phyloP scores from a whole-genome alignment of 2,888 invertebrate species.

The Ramazzottius varieornatus region DNA sequence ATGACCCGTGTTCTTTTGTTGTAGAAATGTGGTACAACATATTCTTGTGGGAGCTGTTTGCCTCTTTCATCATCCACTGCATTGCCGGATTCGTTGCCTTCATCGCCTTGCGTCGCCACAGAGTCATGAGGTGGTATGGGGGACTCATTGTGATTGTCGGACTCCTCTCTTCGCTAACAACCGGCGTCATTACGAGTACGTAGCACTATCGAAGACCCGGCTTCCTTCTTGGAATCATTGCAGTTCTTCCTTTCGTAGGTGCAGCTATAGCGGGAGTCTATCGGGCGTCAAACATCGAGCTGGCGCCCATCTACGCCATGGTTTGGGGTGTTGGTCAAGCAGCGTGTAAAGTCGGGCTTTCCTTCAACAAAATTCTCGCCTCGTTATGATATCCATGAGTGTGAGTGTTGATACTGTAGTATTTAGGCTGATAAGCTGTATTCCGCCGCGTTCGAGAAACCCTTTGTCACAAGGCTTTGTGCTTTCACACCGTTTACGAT shows the following conservation, averaged over 20 bases:
- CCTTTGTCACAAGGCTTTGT: too few relatives aligned
- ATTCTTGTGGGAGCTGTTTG: constrained; percentile 79
- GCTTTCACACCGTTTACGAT: too few relatives aligned
- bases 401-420: background rate
- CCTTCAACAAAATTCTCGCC: constrained; percentile 70
- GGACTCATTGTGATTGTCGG: constrained; percentile 37
- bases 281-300: constrained; percentile 56
- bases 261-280: constrained; percentile 81
- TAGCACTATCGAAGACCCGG: background rate
- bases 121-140: constrained; percentile 31
- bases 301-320: constrained; percentile 70
- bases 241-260: constrained; percentile 15
- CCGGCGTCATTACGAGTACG: constrained; percentile 52
- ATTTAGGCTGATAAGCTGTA: too few relatives aligned
- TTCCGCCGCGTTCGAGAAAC: too few relatives aligned
- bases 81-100: constrained; percentile 72
- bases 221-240: background rate
- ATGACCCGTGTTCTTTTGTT: constrained; percentile 22
- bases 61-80: constrained; percentile 62
- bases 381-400: constrained; percentile 37
- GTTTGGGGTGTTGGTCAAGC: constrained; percentile 88
- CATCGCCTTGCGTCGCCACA: constrained; percentile 67
- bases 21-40: constrained; percentile 90
- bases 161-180: constrained; percentile 56
- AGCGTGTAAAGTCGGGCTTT: constrained; percentile 56